A percentile compares a stretch with the other conserved stretches of the same genome.
Conservation (phyloP, 2,888 invertebrate genomes). For the Lacanobia wlatinum region DNA sequence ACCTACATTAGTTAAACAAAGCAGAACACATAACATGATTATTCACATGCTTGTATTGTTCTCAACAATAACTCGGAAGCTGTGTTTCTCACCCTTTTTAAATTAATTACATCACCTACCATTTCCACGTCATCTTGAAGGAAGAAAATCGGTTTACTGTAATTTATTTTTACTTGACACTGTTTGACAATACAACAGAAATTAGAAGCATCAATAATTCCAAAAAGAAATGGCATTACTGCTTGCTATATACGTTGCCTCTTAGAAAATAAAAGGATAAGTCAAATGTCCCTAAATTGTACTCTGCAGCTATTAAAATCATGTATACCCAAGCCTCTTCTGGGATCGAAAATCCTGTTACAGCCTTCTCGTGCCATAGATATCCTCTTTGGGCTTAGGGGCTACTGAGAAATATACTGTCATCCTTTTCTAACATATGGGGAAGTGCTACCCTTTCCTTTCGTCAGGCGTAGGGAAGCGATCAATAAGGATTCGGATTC, state of each 20-base stretch:
- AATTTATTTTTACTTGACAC: background rate
- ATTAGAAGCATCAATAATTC: background rate
- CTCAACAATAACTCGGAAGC: conserved; percentile 13
- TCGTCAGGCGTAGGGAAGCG: conserved; percentile 71
- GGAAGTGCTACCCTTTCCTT: conserved; percentile 56
- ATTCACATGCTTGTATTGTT: conserved; percentile 6
- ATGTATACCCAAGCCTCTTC: conserved; percentile 46
- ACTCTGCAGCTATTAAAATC: conserved; percentile 48
- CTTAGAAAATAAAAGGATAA: conserved; percentile 9
- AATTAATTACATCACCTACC: conserved; percentile 16
- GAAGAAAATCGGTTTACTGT: background rate
- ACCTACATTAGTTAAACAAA: conserved; percentile 11
- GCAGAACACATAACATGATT: background rate
- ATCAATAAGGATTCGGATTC: conserved; percentile 85
- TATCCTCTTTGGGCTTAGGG: conserved; percentile 71
- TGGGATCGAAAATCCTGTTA: conserved; percentile 63
- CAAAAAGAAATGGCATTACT: background rate
- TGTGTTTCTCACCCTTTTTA: background rate
- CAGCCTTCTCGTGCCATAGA: conserved; percentile 66
- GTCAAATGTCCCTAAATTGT: conserved; percentile 13
- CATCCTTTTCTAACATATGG: conserved; percentile 67
- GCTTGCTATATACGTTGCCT: background rate
- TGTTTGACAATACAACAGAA: background rate
- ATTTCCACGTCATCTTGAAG: background rate
- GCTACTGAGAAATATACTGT: conserved; percentile 61